phyloP scores from a whole-genome alignment of 1,140 invertebrate genomes.

The Formica exsecta region DNA sequence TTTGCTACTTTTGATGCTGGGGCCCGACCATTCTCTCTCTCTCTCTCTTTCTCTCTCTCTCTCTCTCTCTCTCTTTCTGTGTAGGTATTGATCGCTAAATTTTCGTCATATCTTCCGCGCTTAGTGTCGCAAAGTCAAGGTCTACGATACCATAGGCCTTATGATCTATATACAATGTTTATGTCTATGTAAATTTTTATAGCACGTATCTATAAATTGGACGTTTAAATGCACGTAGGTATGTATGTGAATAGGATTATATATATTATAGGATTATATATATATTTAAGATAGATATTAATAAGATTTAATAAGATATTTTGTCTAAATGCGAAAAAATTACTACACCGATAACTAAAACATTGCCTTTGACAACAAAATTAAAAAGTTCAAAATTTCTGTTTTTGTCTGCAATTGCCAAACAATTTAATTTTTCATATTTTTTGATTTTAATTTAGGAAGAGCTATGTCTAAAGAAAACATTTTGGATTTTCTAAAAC shows the following conservation, averaged over 20 bases:
- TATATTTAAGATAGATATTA: neutral
- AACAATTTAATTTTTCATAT: neutral
- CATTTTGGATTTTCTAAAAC: no score
- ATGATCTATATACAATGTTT: neutral
- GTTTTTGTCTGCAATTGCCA: neutral
- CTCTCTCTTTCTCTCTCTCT: no score
- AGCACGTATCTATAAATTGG: neutral
- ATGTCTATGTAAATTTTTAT: neutral
- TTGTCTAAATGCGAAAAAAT: no score
- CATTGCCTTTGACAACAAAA: no score
- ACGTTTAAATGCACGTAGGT: neutral
- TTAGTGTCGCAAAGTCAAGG: slow-evolving; percentile 20
- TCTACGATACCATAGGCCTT: neutral
- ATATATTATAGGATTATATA: no score
- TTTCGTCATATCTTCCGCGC: slow-evolving; percentile 37
- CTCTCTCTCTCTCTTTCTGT: no score
- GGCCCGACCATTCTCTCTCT: neutral
- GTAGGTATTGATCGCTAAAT: slow-evolving; percentile 51
- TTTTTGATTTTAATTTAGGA: neutral
- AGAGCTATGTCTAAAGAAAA: neutral
- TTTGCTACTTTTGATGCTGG: slow-evolving; percentile 15
- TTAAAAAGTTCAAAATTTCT: no score
- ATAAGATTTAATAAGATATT: no score
- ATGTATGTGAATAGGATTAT: neutral
- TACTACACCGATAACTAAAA: no score